Evolutionary conservation across 1,140 invertebrate genomes (phyloP), one percentile per base, ranked within the genome.

Genomic region (Alviniconcha marisindica): DNA sequence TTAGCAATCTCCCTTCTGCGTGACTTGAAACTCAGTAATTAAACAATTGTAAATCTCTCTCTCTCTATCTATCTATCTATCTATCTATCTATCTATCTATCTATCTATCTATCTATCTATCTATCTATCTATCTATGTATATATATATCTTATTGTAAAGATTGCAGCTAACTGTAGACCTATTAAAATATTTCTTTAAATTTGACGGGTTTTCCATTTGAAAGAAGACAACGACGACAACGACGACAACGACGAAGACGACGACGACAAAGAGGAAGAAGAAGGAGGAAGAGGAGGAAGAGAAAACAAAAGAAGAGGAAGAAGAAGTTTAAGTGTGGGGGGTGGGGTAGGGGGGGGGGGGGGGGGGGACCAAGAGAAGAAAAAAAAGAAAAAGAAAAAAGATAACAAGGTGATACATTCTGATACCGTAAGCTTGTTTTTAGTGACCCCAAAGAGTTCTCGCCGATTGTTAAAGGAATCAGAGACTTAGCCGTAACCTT

Each of bases 311-410:
- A 71, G 66, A 14, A 71, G 14, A 28, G 36, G 14, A 71, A 71
- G n/a, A 28, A 14, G n/a, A 71, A 71, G 14, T 31, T 12, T 28
- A 14, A 71, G n/a, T 18, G n/a, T 28, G 12, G n/a, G 66, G n/a
- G n/a, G 2, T 1, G n/a, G n/a, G n/a, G n/a, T 14, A 71, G 36
- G n/a, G n/a, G 36, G 66, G 36, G 36, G 2, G 2, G 36, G 66
- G 2, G 36, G 66, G 36, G 36, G 36, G 66, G 36, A 71, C 0
- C 28, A 0, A 12, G 12, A 28, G n/a, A 71, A 71, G 28, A 14
- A 76, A 28, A 76, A 40, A 4, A 76, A 71, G 66, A 38, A 76
- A 4, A 76, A 76, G 36, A 76, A 38, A 44, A n/a, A 76, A n/a
- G n/a, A 38, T 12, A 3, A 76, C 24, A n/a, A n/a, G 12, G n/a